These are phyloP conservation scores for Clunio marinus DNA, from an alignment of 2,888 invertebrate genomes.

Conservation along the genomic window DNA sequence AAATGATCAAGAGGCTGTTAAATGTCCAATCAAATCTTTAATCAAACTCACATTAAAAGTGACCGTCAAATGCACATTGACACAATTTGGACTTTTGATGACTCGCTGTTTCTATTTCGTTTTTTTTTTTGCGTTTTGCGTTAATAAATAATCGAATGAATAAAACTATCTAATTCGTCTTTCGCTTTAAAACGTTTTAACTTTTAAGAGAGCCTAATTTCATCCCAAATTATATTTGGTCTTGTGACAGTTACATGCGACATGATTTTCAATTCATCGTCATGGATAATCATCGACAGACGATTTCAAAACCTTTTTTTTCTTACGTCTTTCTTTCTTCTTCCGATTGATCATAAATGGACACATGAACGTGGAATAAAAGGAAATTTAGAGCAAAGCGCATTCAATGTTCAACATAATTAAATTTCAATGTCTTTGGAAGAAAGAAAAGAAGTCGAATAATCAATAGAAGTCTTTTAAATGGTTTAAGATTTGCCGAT, in stretches of 20 bases:
- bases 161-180: too few relatives aligned
- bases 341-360: not conserved
- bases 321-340: too few relatives aligned
- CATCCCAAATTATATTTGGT: not conserved
- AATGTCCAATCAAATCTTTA: constrained; percentile 16
- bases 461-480: constrained; percentile 4
- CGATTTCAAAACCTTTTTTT: too few relatives aligned
- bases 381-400: not conserved
- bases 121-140: too few relatives aligned
- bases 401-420: too few relatives aligned
- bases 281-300: not conserved
- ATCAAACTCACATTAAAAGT: not conserved
- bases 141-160: too few relatives aligned
- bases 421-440: not conserved
- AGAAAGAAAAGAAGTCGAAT: not conserved
- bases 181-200: too few relatives aligned
- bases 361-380: constrained; percentile 4
- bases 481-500: constrained; percentile 10
- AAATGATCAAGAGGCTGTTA: constrained; percentile 10
- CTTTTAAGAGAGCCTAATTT: too few relatives aligned
- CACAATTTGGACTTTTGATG: not conserved
- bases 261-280: not conserved
- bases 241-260: not conserved
- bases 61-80: not conserved
- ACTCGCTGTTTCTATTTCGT: too few relatives aligned